Conservation (phyloP, 2,888 invertebrate species). For the Dolomedes plantarius region DNA sequence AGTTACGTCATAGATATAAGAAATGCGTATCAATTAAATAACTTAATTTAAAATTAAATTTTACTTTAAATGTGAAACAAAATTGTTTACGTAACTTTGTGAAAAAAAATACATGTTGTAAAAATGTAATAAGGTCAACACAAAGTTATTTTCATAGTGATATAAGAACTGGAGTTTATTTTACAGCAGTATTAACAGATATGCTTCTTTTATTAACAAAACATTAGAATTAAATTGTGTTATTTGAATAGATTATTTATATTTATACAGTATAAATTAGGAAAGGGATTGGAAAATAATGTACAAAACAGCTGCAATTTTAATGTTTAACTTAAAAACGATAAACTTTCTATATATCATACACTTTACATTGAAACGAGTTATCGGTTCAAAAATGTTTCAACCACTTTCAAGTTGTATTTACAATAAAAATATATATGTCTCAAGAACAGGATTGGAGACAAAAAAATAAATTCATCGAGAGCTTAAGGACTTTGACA, state of each 20-base stretch:
- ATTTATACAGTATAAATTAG: slow-evolving; percentile 52
- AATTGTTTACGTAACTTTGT: no score
- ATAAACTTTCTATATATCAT: slow-evolving; percentile 67
- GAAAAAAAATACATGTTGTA: no score
- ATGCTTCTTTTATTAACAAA: slow-evolving; percentile 66
- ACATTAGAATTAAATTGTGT: slow-evolving; percentile 41
- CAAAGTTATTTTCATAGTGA: slow-evolving; percentile 43
- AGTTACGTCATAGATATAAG: no score
- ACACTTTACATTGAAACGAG: slow-evolving; percentile 65
- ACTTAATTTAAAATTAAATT: no score
- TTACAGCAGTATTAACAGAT: slow-evolving; percentile 70
- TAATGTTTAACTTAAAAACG: slow-evolving; percentile 42
- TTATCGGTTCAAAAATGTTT: slow-evolving; percentile 57
- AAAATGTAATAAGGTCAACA: background rate
- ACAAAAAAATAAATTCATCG: slow-evolving; percentile 25
- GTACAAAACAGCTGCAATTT: slow-evolving; percentile 58
- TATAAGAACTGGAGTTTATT: slow-evolving; percentile 71
- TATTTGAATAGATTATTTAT: slow-evolving; percentile 51
- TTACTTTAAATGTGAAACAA: no score
- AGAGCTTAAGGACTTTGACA: background rate
- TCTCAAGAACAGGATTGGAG: slow-evolving; percentile 26
- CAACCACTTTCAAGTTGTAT: slow-evolving; percentile 57
- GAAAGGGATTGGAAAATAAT: slow-evolving; percentile 40
- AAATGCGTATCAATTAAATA: no score
- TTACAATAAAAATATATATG: slow-evolving; percentile 69